Conservation (phyloP, 2,888 invertebrate genomes). For the Agrochola macilenta region DNA sequence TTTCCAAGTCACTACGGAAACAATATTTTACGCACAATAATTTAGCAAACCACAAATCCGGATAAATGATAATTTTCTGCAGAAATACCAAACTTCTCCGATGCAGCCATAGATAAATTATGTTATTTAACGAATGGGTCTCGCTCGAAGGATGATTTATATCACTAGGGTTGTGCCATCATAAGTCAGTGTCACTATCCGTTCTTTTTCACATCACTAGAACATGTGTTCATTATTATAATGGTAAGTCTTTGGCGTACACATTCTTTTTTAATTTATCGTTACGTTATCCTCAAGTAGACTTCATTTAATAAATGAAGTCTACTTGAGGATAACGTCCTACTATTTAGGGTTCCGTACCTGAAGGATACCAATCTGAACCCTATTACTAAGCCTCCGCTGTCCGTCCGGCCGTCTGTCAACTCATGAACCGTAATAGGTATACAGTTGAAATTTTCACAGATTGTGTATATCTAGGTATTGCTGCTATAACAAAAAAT, state of each 20-base stretch:
- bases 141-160: slow-evolving; percentile 56
- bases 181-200: slow-evolving; percentile 56
- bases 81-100: slow-evolving; percentile 11
- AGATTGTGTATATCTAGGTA: too few relatives aligned
- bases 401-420: too few relatives aligned
- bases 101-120: slow-evolving; percentile 47
- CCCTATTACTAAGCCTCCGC: too few relatives aligned
- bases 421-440: too few relatives aligned
- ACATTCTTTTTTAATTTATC: neutral
- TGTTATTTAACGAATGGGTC: slow-evolving; percentile 48
- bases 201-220: slow-evolving; percentile 42
- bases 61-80: neutral
- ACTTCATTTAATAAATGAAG: neutral
- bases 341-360: neutral
- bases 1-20: neutral
- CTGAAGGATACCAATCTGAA: too few relatives aligned
- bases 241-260: slow-evolving; percentile 11
- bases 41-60: neutral
- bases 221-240: slow-evolving; percentile 55
- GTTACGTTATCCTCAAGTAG: too few relatives aligned
- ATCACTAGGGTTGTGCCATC: slow-evolving; percentile 32
- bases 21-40: neutral
- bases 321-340: neutral
- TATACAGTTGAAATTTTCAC: too few relatives aligned
- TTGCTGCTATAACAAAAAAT: too few relatives aligned